Conservation (phyloP, 2,113 vertebrate genomes). For the Tylochromis polylepis region DNA sequence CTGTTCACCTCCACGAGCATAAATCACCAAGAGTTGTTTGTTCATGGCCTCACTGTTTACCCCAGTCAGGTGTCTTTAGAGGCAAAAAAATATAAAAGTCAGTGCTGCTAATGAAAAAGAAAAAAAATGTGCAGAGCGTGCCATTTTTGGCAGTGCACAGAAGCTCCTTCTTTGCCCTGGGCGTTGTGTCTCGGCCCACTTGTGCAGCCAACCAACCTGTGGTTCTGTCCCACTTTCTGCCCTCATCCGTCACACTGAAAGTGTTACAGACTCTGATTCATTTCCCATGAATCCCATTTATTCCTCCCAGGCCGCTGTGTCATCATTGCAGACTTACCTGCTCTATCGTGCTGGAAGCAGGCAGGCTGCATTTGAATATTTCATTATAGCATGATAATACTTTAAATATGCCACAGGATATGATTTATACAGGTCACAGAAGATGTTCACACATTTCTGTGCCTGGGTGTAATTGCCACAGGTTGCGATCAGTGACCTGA, state of each 20-base stretch:
- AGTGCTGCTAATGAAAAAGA: not conserved
- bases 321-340: constrained; percentile 60
- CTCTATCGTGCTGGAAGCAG: constrained; percentile 5
- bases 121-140: not conserved
- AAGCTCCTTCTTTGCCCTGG: constrained; percentile 12
- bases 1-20: not conserved
- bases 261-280: constrained; percentile 37
- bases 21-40: not conserved
- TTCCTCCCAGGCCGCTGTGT: constrained; percentile 52
- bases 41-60: not conserved
- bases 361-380: constrained; percentile 59
- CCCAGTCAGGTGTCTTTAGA: not conserved
- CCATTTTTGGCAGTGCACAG: not conserved
- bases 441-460: constrained; percentile 33
- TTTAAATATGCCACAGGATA: constrained; percentile 54
- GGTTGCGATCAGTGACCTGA: constrained; percentile 38
- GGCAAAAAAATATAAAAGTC: not conserved
- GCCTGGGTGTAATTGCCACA: constrained; percentile 25
- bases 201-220: constrained; percentile 58
- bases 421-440: constrained; percentile 60
- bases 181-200: constrained; percentile 35
- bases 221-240: constrained; percentile 65
- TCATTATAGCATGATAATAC: constrained; percentile 66
- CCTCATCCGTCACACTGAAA: constrained; percentile 53
- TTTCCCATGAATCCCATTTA: constrained; percentile 58